Conservation (phyloP, 2,113 vertebrate genomes). For the Mirounga angustirostris region DNA sequence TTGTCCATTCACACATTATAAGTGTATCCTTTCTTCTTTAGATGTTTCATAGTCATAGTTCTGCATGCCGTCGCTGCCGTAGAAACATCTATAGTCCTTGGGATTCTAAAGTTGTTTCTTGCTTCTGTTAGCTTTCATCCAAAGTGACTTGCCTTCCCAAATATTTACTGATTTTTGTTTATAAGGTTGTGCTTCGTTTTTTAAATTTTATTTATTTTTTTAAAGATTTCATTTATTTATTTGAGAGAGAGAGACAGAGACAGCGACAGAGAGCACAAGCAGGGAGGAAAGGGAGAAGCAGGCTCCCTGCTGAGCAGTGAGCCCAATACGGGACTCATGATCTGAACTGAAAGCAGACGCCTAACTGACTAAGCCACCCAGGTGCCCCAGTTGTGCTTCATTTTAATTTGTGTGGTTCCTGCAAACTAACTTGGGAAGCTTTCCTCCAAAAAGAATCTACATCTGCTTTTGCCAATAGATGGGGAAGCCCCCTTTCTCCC, state of each 20-base stretch:
- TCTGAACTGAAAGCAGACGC: too few species aligned
- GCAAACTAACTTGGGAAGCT: background rate
- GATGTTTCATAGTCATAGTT: background rate
- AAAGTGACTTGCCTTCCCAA: background rate
- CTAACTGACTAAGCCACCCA: too few species aligned
- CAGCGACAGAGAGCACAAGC: too few species aligned
- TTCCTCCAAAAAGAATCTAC: background rate
- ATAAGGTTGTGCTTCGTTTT: background rate
- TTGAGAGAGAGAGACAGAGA: too few species aligned
- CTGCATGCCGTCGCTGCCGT: background rate
- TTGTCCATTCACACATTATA: background rate
- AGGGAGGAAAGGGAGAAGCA: too few species aligned
- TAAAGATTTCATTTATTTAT: too few species aligned
- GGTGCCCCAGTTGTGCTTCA: background rate
- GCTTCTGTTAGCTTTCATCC: background rate
- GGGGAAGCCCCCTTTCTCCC: background rate
- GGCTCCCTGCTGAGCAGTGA: too few species aligned
- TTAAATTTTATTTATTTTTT: too few species aligned
- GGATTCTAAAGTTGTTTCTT: background rate
- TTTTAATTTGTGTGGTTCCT: background rate
- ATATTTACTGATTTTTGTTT: background rate
- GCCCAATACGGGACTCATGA: too few species aligned
- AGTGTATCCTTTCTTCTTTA: background rate
- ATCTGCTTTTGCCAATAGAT: background rate
- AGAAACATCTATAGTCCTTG: background rate